phyloP scores from a whole-genome alignment of 2,888 invertebrate species.

The Ptychoptera albimana region DNA sequence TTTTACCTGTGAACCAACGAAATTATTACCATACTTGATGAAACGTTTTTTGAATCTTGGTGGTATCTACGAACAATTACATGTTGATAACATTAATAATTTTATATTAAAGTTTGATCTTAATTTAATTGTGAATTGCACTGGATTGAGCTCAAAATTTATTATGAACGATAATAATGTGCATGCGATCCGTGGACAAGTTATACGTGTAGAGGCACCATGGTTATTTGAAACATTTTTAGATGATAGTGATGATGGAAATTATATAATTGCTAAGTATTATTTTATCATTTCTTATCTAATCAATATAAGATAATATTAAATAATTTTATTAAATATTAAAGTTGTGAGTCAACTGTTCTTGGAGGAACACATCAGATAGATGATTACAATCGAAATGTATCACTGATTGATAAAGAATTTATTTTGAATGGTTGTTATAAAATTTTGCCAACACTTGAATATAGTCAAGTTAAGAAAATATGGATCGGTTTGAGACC shows the following conservation, averaged over 20 bases:
- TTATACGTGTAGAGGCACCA: conserved; percentile 48
- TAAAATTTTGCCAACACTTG: conserved; percentile 41
- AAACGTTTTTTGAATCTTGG: conserved; percentile 41
- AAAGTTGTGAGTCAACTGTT: conserved; percentile 45
- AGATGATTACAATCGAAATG: conserved; percentile 38
- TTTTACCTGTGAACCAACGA: conserved; percentile 47
- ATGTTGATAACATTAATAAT: conserved; percentile 34
- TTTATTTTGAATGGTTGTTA: conserved; percentile 47
- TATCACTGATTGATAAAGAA: conserved; percentile 38
- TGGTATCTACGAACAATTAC: conserved; percentile 32
- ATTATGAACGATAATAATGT: conserved; percentile 45
- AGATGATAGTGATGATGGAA: conserved; percentile 40
- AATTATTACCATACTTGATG: conserved; percentile 49
- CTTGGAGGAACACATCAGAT: conserved; percentile 65
- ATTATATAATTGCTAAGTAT: conserved; percentile 70
- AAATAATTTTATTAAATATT: conserved; percentile 9
- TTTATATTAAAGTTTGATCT: conserved; percentile 35
- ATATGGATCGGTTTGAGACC: conserved; percentile 65
- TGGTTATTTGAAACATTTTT: conserved; percentile 45
- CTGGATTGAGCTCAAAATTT: conserved; percentile 48
- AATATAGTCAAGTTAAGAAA: conserved; percentile 34
- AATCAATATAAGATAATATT: not conserved
- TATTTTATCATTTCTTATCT: not conserved
- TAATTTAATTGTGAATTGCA: conserved; percentile 66
- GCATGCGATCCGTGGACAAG: conserved; percentile 58